Conservation (phyloP, 2,888 invertebrate species). For the Pyrgus malvae region DNA sequence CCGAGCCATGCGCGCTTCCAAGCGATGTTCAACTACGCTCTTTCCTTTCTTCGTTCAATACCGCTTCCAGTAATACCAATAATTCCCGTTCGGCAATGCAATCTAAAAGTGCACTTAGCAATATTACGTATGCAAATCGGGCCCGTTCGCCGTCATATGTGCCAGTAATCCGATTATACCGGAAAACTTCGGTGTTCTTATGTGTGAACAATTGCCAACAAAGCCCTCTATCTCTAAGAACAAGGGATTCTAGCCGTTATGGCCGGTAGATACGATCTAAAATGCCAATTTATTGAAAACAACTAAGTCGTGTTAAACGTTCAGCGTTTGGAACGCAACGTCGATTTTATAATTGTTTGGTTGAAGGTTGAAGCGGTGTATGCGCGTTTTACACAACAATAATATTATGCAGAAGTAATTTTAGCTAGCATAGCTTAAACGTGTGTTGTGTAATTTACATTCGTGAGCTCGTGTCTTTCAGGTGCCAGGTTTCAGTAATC, state of each 20-base stretch:
- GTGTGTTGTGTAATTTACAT: no score
- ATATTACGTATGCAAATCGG: constrained; percentile 72
- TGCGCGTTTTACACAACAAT: no score
- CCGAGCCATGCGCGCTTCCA: no score
- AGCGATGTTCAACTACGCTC: no score
- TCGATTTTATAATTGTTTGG: not conserved
- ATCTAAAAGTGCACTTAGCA: constrained; percentile 68
- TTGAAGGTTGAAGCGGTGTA: no score
- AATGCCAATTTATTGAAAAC: constrained; percentile 4
- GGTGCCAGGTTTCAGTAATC: no score
- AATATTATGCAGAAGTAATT: no score
- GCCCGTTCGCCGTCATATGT: constrained; percentile 55
- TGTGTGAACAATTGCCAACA: constrained; percentile 35
- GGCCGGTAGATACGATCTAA: constrained; percentile 13
- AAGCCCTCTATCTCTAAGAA: constrained; percentile 9
- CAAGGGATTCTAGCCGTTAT: constrained; percentile 25
- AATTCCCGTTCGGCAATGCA: constrained; percentile 43
- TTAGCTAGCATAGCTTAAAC: no score
- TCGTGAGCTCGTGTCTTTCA: no score
- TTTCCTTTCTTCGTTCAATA: no score
- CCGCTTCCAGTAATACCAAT: constrained; percentile 9
- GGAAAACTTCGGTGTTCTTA: constrained; percentile 41
- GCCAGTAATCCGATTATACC: constrained; percentile 63
- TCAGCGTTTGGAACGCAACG: not conserved
- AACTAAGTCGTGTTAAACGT: not conserved